Percentiles rank a stretch among this genome's conserved stretches.
Evolutionary conservation across 1,140 invertebrate species (phyloP).

Genomic region (Cotesia glomerata): DNA sequence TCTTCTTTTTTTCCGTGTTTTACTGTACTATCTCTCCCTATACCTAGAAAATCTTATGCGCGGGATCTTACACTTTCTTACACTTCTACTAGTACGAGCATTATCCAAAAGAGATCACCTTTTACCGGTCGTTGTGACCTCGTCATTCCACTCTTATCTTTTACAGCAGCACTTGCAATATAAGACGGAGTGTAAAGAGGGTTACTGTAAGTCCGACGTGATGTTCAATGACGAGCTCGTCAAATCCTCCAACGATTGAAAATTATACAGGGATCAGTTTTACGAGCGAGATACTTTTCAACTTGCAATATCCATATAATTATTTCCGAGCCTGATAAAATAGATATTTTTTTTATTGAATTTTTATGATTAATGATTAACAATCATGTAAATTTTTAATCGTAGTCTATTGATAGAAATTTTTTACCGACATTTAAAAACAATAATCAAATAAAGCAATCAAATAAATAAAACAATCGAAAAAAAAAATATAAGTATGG

Average conservation of each 20-base stretch:
- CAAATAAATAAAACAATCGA: not conserved
- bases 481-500: not conserved
- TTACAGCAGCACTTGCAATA: conserved; percentile 35
- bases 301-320: conserved; percentile 41
- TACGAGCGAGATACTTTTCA: conserved; percentile 55
- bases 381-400: too few relatives aligned
- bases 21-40: conserved; percentile 23
- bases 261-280: conserved; percentile 66
- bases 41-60: conserved; percentile 24
- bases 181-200: conserved; percentile 31
- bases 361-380: not conserved
- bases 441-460: too few relatives aligned
- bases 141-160: conserved; percentile 63
- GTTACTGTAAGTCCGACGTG: conserved; percentile 31
- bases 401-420: too few relatives aligned
- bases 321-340: not conserved
- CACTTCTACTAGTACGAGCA: conserved; percentile 37
- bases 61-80: conserved; percentile 36
- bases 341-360: not conserved
- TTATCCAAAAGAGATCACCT: conserved; percentile 60
- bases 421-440: too few relatives aligned
- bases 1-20: conserved; percentile 1
- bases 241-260: conserved; percentile 63
- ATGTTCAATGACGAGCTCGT: conserved; percentile 58
- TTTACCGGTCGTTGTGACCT: conserved; percentile 64